These are phyloP conservation scores for Baryphthengus martii DNA, from an alignment of 2,113 vertebrate species.

Conservation along the genomic window DNA sequence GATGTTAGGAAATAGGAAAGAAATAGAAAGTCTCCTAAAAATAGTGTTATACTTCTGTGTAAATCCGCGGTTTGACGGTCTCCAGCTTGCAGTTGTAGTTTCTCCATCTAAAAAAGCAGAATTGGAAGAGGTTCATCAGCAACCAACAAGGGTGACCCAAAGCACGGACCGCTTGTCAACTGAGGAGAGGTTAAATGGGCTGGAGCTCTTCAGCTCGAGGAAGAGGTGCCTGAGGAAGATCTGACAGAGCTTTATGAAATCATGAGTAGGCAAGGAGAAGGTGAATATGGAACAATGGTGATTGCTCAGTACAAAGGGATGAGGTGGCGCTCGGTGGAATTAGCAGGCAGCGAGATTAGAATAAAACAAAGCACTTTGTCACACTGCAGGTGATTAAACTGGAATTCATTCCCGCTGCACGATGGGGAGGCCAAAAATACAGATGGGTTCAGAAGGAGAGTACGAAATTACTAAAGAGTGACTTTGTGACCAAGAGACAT, in stretches of 20 bases:
- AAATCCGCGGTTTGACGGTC: neutral
- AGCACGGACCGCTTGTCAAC: accelerated
- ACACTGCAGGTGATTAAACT: neutral
- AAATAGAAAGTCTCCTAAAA: neutral
- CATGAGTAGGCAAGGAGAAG: slow-evolving; percentile 17
- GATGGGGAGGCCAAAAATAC: neutral
- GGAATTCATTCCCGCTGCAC: neutral
- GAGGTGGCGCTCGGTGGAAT: slow-evolving; percentile 8
- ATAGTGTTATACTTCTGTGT: neutral
- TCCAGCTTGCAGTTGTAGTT: neutral
- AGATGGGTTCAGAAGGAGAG: neutral
- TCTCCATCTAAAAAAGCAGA: neutral
- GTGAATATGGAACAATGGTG: neutral
- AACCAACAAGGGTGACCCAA: neutral
- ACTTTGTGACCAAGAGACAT: neutral
- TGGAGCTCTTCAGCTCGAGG: neutral
- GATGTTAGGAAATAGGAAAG: neutral
- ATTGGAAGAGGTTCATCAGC: neutral
- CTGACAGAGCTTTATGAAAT: neutral
- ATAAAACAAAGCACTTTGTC: neutral
- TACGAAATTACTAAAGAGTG: neutral
- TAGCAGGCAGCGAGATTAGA: slow-evolving; percentile 15
- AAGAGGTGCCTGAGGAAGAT: neutral
- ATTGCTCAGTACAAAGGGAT: slow-evolving; percentile 2
- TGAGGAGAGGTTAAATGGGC: neutral